Evolutionary conservation across 1,140 invertebrate genomes (phyloP), one percentile per base, ranked within the genome.

Genomic region (Whitmania pigra): DNA sequence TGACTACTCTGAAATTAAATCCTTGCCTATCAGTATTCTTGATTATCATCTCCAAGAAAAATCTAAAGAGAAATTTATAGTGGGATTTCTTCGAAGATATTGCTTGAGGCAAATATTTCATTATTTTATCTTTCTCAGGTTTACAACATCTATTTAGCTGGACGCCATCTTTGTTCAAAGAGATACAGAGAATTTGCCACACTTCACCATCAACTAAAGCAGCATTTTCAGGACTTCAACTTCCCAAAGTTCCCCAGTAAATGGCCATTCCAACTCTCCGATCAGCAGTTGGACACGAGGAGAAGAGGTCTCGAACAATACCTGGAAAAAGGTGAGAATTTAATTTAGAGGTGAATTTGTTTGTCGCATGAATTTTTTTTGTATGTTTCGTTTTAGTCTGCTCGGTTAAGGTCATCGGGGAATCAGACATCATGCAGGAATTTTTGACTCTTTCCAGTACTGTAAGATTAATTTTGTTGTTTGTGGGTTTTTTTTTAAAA

Each of bases 81-180:
- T 87, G 80, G 82, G 84, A 79, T 68, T 49, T 49, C 43, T 49
- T 49, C 2, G 15, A 49, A 49, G 43, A 11, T 11, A 17, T 17
- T 49, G 43, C 5, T 49, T 49, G 43, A 49, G 43, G 15, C 43
- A 49, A 49, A 49, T 13, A 49, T 17, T 49, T 15, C 5, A 49
- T 49, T 49, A 49, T 49, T 49, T 49, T 49, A 49, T 49, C 13
- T 49, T 1, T 49, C 15, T 49, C 76, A 86, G 85, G 87, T 95
- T 0, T 99, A 92, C 83, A 98, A 98, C 81, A 96, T 99, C 73
- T 95, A 98, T 81, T 98, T 99, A 94, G 95, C 96, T 40, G 95
- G 95, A 11, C 83, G 95, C 63, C 95, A 98, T 82, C 84, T 99
- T 36, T 98, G 96, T 80, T 97, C 94, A 40, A 85, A 95, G 67